Percentiles rank a stretch among this genome's conserved stretches.
Conservation (phyloP, 1,140 invertebrate species). For the Brachionus asplanchnoidis region DNA sequence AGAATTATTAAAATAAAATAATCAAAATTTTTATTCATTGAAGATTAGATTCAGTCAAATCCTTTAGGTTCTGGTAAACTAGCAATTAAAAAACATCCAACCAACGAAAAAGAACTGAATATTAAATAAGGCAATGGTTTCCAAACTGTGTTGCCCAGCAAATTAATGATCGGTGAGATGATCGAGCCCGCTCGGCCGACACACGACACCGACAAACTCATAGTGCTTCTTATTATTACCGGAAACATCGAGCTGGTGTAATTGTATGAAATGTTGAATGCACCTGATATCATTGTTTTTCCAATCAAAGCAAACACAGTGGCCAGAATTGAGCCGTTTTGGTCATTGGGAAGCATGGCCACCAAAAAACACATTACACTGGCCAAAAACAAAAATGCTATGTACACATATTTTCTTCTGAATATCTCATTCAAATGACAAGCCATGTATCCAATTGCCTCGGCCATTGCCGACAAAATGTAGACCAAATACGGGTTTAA, state of each 20-base stretch:
- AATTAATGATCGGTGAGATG: slow-evolving; percentile 7
- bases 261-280: neutral
- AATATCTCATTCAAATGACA: slow-evolving; percentile 22
- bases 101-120: neutral
- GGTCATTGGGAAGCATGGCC: neutral
- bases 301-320: slow-evolving; percentile 30
- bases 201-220: neutral
- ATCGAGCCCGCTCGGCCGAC: neutral
- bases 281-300: neutral
- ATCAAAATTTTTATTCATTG: neutral
- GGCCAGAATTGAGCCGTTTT: neutral
- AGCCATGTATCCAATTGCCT: neutral
- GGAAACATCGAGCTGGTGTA: slow-evolving; percentile 12
- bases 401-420: slow-evolving; percentile 16
- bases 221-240: neutral
- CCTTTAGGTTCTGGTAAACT: slow-evolving; percentile 19
- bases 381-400: neutral
- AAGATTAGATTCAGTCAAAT: neutral
- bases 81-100: slow-evolving; percentile 17
- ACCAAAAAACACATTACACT: neutral
- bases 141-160: neutral
- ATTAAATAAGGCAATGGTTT: neutral
- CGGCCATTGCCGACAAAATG: neutral
- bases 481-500: neutral
- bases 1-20: neutral